Evolutionary conservation across 2,797 vertebrate genomes (phyloP).

Genomic region (Cygnus olor): DNA sequence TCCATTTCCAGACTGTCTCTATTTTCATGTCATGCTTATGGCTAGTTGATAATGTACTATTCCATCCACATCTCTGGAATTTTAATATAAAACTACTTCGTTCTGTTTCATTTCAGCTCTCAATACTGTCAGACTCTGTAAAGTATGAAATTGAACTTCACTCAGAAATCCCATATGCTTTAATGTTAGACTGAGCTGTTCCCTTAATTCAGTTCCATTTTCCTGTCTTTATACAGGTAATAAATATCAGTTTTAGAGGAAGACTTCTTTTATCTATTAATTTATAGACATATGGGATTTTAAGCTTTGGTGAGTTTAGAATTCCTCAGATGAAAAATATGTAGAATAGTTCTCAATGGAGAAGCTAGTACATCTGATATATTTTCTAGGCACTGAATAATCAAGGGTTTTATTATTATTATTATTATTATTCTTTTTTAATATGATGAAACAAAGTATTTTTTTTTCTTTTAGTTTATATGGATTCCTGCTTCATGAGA

Average conservation of each 20-base stretch:
- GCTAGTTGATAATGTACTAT: not conserved
- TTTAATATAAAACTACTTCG: not conserved
- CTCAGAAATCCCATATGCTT: not conserved
- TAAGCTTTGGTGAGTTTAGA: not conserved
- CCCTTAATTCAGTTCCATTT: slow-evolving; percentile 14
- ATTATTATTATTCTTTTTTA: not conserved
- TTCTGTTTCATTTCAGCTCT: not conserved
- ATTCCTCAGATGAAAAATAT: not conserved
- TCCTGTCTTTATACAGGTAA: not conserved
- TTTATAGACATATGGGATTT: not conserved
- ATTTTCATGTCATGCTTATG: not conserved
- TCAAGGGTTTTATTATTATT: not conserved
- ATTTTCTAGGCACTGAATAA: not conserved
- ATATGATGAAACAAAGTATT: not conserved
- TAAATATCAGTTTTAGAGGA: not conserved
- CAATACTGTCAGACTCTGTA: not conserved
- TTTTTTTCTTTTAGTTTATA: not conserved
- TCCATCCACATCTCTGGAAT: not conserved
- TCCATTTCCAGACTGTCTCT: not conserved
- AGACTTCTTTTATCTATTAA: not conserved
- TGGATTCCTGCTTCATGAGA: not conserved
- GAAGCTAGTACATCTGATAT: not conserved
- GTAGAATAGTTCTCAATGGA: not conserved
- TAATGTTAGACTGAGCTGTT: not conserved
- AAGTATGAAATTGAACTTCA: not conserved